Evolutionary conservation across 2,797 vertebrate genomes (phyloP).

Genomic region (Xenentodon cancila): DNA sequence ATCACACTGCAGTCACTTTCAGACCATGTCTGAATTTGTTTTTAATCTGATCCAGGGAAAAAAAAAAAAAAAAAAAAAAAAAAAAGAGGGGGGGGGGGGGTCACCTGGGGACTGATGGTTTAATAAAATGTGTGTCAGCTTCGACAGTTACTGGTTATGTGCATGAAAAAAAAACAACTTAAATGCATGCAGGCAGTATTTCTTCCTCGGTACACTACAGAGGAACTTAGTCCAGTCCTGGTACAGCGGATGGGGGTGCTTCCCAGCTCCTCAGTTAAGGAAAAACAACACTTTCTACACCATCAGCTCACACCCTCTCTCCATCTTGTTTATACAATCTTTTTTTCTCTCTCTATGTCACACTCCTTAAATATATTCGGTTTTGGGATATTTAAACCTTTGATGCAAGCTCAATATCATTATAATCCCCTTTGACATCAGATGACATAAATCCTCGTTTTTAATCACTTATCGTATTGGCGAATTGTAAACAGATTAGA

Average conservation of each 20-base stretch:
- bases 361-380: background rate
- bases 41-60: no score
- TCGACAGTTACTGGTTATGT: no score
- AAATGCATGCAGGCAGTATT: no score
- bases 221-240: background rate
- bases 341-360: no score
- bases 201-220: background rate
- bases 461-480: background rate
- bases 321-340: no score
- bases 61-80: no score
- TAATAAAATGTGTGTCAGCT: no score
- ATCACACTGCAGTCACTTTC: background rate
- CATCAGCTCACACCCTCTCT: no score
- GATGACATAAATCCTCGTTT: background rate
- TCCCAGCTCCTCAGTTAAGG: background rate
- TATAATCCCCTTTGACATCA: conserved; percentile 14
- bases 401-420: conserved; percentile 9
- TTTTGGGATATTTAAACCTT: background rate
- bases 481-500: conserved; percentile 15
- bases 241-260: background rate
- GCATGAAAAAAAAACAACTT: no score
- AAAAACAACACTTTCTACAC: no score
- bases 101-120: no score
- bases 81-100: no score
- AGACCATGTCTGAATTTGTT: background rate